Conservation (phyloP, 2,888 invertebrate species). For the Sphinx pinastri region DNA sequence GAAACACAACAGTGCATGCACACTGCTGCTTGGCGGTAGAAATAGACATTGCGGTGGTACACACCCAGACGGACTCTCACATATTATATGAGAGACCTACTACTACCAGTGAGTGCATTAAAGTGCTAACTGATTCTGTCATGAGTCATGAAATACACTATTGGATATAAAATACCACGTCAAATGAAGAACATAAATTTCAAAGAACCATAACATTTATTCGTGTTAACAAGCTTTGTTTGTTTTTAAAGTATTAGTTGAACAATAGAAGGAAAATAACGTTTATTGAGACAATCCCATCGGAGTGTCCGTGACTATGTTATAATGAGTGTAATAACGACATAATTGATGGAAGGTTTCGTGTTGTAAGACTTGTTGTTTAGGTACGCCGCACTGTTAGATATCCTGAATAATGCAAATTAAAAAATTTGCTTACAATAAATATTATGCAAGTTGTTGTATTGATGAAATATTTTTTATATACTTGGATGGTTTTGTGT, state of each 20-base stretch:
- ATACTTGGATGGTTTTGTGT: neutral
- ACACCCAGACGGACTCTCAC: no score
- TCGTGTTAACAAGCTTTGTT: constrained; percentile 8
- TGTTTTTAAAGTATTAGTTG: constrained; percentile 29
- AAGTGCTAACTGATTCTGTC: neutral
- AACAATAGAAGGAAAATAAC: constrained; percentile 52
- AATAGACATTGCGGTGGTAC: no score
- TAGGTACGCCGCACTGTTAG: constrained; percentile 26
- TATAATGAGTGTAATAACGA: constrained; percentile 47
- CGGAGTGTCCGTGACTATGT: constrained; percentile 40
- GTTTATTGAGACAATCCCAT: constrained; percentile 35
- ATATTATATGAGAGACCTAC: no score
- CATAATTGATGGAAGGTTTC: constrained; percentile 54
- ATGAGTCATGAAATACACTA: neutral
- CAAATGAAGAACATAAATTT: no score
- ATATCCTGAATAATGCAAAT: constrained; percentile 17
- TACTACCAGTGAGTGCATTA: no score
- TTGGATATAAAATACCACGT: no score
- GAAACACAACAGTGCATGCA: no score
- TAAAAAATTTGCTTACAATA: neutral
- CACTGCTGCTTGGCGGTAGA: no score
- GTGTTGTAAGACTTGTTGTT: constrained; percentile 44
- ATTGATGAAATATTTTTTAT: neutral
- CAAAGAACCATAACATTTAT: neutral
- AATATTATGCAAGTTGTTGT: neutral